phyloP scores from a whole-genome alignment of 2,888 invertebrate species.

The Cremastinae sp. region DNA sequence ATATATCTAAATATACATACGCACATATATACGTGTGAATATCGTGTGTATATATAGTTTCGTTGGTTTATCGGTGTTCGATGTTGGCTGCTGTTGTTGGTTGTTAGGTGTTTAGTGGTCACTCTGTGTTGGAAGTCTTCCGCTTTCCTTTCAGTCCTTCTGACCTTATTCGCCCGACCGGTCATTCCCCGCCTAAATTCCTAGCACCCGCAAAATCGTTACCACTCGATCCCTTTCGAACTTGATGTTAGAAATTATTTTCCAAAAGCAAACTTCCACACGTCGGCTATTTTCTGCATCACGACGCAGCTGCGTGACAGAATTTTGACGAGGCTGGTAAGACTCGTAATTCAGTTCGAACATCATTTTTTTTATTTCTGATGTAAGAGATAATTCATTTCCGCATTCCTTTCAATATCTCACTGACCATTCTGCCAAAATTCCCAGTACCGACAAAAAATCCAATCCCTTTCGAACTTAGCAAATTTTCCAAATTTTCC shows the following conservation, averaged over 20 bases:
- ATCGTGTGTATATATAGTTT: conserved; percentile 66
- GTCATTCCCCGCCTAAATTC: conserved; percentile 63
- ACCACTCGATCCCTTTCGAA: conserved; percentile 63
- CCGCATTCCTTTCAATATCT: conserved; percentile 5
- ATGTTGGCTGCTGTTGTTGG: conserved; percentile 79
- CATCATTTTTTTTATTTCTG: conserved; percentile 33
- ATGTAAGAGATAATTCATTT: conserved; percentile 4
- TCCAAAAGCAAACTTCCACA: conserved; percentile 36
- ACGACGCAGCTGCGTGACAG: conserved; percentile 14
- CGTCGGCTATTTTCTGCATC: conserved; percentile 24
- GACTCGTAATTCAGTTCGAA: conserved; percentile 58
- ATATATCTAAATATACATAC: conserved; percentile 38
- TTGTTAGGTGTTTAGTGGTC: conserved; percentile 80
- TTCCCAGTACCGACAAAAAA: conserved; percentile 70
- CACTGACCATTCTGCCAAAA: conserved; percentile 56
- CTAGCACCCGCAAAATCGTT: conserved; percentile 69
- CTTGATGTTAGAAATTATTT: conserved; percentile 73
- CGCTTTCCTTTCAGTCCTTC: conserved; percentile 58
- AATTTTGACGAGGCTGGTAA: conserved; percentile 56
- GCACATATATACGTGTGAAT: background rate
- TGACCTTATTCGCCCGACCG: conserved; percentile 33
- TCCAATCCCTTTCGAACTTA: conserved; percentile 67
- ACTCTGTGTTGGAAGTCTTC: conserved; percentile 74
- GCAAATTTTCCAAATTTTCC: conserved; percentile 70
- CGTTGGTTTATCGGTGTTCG: conserved; percentile 79